These are phyloP conservation scores for Scolanthus callimorphus DNA, from an alignment of 92 coral and sea anemone genomes.

Conservation along the genomic window DNA sequence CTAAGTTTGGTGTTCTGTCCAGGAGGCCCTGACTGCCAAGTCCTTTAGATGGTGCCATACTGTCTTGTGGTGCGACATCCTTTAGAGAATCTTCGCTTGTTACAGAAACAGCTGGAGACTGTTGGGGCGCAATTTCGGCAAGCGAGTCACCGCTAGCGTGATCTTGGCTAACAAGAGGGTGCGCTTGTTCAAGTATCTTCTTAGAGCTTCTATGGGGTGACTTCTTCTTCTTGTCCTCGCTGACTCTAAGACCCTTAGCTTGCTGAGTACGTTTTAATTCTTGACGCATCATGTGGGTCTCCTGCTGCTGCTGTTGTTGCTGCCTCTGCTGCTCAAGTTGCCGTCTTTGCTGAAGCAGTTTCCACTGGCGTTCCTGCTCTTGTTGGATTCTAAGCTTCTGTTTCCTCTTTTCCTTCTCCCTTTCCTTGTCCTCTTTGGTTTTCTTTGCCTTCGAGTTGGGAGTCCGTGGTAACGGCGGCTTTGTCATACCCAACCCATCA, in stretches of 20 bases:
- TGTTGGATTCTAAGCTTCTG: conserved; percentile 85
- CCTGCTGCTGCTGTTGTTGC: conserved; percentile 93
- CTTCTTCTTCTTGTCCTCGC: conserved; percentile 76
- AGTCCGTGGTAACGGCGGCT: conserved; percentile 17
- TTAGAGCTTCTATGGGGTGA: conserved; percentile 35
- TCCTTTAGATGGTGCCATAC: background rate
- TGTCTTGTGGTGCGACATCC: conserved; percentile 9
- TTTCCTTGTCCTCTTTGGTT: conserved; percentile 83
- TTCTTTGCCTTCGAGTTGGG: conserved; percentile 55
- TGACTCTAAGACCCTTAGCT: conserved; percentile 63
- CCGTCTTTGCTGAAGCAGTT: conserved; percentile 90
- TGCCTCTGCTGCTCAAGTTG: conserved; percentile 91
- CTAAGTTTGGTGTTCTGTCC: conserved; percentile 24
- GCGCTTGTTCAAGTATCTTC: conserved; percentile 2
- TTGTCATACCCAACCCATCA: conserved; percentile 1
- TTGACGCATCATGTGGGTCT: conserved; percentile 65
- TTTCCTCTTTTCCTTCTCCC: conserved; percentile 80
- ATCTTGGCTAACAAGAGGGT: background rate
- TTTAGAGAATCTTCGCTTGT: conserved; percentile 5
- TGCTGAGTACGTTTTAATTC: conserved; percentile 76
- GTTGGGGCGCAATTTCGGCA: conserved; percentile 38
- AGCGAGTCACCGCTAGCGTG: too few relatives aligned
- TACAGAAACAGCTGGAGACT: conserved; percentile 33
- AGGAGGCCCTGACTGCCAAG: conserved; percentile 1
- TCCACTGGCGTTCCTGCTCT: conserved; percentile 96